Evolutionary conservation across 2,797 vertebrate genomes (phyloP), one percentile per base, ranked within the genome.

Genomic region (Mionectes olivaceus): DNA sequence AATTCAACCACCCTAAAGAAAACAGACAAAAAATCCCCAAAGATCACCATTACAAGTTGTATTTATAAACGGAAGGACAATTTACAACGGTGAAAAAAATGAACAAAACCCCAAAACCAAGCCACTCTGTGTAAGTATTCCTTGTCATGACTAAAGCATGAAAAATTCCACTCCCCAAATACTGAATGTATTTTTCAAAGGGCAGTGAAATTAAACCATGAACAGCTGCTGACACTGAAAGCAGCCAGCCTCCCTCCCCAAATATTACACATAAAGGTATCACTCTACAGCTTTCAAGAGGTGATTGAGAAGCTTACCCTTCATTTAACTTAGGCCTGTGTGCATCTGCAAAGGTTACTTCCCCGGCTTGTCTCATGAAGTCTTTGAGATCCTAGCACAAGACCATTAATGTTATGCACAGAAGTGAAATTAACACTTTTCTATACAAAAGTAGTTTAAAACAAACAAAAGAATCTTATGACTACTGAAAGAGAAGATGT

Each of bases 291-390:
- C 17, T 68, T 68, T n/a, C 13, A 63, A 56, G 17, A 85, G 4
- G 11, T 33, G 3, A 24, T 24, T 70, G 21, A 61, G 13, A 81
- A 11, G 55, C 98, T 98, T 96, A 99, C 99, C 99, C 99, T 98
- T 99, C 99, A 96, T 99, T 99, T 97, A 99, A 98, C 83, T 99
- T 99, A 94, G 99, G 99, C 28, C 99, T 98, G 87, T 99, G 99
- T 97, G 99, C 99, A 93, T 99, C 99, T 81, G 99, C 99, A 98
- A 99, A 99, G 89, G 99, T 99, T 98, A 99, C 99, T 97, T 99
- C 99, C 95, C 99, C 99, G 95, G 99, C 99, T 98, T 99, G 99
- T 97, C 99, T 99, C 99, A 99, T 99, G 98, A 99, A 99, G 99
- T 99, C 99, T 98, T 99, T 99, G 97, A 99, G 98, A 97, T 99